These are phyloP conservation scores for Phataginus tricuspis DNA, from an alignment of 2,797 vertebrate genomes.

Conservation along the genomic window DNA sequence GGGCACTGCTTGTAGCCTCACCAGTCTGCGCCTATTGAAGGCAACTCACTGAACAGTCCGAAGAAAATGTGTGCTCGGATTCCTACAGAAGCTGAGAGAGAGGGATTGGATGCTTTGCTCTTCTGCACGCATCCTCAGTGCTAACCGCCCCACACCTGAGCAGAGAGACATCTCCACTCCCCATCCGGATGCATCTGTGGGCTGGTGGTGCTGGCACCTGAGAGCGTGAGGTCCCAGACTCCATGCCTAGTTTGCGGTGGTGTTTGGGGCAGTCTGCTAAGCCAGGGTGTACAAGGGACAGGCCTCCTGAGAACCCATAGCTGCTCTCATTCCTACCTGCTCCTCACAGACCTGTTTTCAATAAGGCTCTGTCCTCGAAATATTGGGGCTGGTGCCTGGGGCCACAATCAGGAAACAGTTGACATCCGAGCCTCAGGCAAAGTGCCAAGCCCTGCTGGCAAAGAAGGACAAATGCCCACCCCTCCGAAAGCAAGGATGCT, in stretches of 20 bases:
- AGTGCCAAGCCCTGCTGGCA: slow-evolving; percentile 71
- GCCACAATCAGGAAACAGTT: slow-evolving; percentile 76
- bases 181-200: neutral
- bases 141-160: neutral
- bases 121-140: neutral
- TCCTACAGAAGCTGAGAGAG: neutral
- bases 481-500: neutral
- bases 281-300: neutral
- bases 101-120: neutral
- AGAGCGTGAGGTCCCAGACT: no score
- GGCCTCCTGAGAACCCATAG: neutral
- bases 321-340: neutral
- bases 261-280: no score
- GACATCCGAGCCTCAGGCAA: slow-evolving; percentile 53
- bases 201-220: no score
- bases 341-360: neutral
- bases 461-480: slow-evolving; percentile 39
- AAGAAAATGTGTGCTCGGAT: neutral
- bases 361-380: neutral
- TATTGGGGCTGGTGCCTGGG: neutral
- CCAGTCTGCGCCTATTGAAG: neutral
- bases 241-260: neutral
- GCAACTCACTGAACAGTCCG: neutral
- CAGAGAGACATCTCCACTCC: neutral
- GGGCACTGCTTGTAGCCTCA: neutral